phyloP scores from a whole-genome alignment of 2,113 vertebrate genomes.

The Gorsachius goisagi region DNA sequence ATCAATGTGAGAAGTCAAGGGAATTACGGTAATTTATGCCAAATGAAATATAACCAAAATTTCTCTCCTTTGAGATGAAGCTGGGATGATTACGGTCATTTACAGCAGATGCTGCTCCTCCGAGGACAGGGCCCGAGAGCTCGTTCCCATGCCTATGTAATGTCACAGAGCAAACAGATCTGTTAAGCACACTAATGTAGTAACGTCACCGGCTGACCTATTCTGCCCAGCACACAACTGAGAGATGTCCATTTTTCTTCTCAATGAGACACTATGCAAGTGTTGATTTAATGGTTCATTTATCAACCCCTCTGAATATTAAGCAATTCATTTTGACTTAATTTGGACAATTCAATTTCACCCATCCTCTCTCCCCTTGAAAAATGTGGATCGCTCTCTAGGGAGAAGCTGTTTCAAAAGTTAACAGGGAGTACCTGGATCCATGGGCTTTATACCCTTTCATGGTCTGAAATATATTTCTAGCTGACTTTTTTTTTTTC shows the following conservation, averaged over 20 bases:
- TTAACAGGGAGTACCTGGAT: not conserved
- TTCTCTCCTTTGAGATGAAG: not conserved
- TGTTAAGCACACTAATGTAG: not conserved
- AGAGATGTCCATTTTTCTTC: conserved; percentile 38
- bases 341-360: conserved; percentile 47
- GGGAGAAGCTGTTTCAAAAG: not conserved
- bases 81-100: not conserved
- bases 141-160: not conserved
- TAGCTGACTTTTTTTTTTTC: not conserved
- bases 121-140: not conserved
- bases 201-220: not conserved
- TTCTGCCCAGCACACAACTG: not conserved
- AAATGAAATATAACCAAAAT: not conserved
- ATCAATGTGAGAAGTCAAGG: not conserved
- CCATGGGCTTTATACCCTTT: not conserved
- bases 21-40: not conserved
- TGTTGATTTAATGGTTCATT: conserved; percentile 61
- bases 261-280: conserved; percentile 30
- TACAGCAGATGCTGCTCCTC: not conserved
- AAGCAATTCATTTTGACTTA: conserved; percentile 56
- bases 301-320: conserved; percentile 56
- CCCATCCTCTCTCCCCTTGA: conserved; percentile 22
- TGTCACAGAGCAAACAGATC: not conserved
- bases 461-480: not conserved
- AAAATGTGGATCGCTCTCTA: not conserved